Percentiles rank a stretch among this genome's conserved stretches.
phyloP scores from a whole-genome alignment of 2,888 invertebrate genomes.

The Homarus gammarus region DNA sequence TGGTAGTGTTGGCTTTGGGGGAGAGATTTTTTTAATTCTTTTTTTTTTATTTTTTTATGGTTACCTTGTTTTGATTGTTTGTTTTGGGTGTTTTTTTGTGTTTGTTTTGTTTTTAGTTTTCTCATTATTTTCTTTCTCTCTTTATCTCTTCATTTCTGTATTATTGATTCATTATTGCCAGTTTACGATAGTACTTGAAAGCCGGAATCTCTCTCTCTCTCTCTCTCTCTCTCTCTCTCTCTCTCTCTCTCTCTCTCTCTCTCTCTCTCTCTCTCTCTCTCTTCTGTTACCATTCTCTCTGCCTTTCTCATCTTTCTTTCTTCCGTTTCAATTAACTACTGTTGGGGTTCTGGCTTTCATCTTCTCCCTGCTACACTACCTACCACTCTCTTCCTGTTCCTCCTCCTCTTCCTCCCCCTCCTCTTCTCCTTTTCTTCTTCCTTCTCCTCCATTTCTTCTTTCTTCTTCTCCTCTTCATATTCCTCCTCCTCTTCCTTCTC shows the following conservation, averaged over 20 bases:
- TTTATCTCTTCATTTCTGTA: not conserved
- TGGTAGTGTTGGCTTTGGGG: not conserved
- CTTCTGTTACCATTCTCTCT: not conserved
- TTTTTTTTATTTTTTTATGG: not conserved
- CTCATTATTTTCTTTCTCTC: not conserved
- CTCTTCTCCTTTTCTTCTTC: not conserved
- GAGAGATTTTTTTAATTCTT: not conserved
- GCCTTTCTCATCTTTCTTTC: not conserved
- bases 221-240: too few species aligned
- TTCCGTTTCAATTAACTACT: not conserved
- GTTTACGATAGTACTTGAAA: too few species aligned
- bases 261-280: constrained; percentile 11
- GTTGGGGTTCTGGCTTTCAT: too few species aligned
- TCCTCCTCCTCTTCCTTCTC: too few species aligned
- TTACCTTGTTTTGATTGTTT: not conserved
- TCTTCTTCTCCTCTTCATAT: not conserved
- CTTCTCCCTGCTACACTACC: too few species aligned
- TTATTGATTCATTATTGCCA: too few species aligned
- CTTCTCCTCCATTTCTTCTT: not conserved
- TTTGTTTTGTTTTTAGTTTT: not conserved
- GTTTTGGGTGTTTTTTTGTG: not conserved
- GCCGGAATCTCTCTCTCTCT: too few species aligned
- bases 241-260: not conserved
- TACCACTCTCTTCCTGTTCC: not conserved
- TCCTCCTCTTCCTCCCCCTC: too few species aligned